phyloP scores from a whole-genome alignment of 2,888 invertebrate genomes.

The Deilephila porcellus region DNA sequence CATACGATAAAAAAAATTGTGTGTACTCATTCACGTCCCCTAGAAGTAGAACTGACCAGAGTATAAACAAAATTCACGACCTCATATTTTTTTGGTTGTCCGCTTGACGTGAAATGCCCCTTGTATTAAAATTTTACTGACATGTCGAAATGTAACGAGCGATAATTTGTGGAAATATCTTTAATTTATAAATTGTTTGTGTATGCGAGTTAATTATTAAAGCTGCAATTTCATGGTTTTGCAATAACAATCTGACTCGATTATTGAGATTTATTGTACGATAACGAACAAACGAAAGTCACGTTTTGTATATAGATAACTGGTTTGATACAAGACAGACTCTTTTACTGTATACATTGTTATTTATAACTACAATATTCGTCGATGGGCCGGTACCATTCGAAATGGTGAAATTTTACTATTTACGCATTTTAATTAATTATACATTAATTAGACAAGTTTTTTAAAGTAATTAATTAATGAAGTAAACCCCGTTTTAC shows the following conservation, averaged over 20 bases:
- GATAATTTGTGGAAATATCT: neutral
- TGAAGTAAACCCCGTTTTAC: neutral
- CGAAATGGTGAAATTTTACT: neutral
- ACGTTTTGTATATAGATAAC: conserved; percentile 9
- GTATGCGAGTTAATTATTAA: neutral
- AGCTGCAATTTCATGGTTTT: neutral
- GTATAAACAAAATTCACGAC: too few relatives aligned
- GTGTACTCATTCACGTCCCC: too few relatives aligned
- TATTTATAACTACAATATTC: neutral
- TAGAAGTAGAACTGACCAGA: too few relatives aligned
- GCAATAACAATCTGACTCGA: neutral
- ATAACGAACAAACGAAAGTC: neutral
- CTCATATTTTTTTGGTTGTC: too few relatives aligned
- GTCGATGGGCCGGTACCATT: neutral
- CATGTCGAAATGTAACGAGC: neutral
- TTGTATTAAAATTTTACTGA: neutral
- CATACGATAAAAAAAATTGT: too few relatives aligned
- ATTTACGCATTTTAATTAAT: neutral
- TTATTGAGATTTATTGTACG: conserved; percentile 5
- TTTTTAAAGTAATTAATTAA: neutral
- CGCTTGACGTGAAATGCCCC: too few relatives aligned
- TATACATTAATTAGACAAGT: neutral
- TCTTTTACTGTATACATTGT: neutral
- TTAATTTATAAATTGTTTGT: neutral
- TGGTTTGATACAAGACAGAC: neutral